These are phyloP conservation scores for Pristionchus mayeri DNA, from an alignment of 2,888 invertebrate species.

Conservation along the genomic window DNA sequence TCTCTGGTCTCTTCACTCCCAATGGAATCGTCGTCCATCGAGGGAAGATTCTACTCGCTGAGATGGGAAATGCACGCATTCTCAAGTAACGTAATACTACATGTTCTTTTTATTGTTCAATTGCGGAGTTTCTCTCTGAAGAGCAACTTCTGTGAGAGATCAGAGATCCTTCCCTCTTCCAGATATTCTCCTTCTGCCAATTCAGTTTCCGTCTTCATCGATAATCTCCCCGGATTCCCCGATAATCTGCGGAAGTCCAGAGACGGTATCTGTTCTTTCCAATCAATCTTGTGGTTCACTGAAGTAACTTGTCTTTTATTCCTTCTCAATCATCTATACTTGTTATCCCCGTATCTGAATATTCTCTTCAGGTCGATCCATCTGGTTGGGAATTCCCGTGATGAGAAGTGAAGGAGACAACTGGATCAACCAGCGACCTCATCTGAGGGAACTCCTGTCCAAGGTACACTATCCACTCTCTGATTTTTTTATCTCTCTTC, in stretches of 20 bases:
- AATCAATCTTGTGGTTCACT: not conserved
- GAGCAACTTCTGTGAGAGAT: not conserved
- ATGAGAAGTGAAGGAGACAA: conserved; percentile 50
- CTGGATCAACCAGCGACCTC: conserved; percentile 53
- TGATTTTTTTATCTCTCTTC: conserved; percentile 20
- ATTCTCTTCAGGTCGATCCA: not conserved
- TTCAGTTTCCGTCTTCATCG: conserved; percentile 54
- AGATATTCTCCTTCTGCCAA: conserved; percentile 55
- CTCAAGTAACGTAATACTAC: no score
- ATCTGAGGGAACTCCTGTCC: conserved; percentile 57
- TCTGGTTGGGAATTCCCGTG: not conserved
- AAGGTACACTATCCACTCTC: conserved; percentile 51
- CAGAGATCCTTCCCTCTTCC: not conserved
- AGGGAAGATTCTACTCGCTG: conserved; percentile 57
- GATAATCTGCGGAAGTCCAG: conserved; percentile 60
- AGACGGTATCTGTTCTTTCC: conserved; percentile 48
- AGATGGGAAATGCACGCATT: conserved; percentile 63
- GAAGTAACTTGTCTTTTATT: no score
- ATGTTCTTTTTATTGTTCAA: not conserved
- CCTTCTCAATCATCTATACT: not conserved
- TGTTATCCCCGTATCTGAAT: not conserved
- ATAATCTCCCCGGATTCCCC: conserved; percentile 65
- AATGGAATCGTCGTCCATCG: conserved; percentile 58
- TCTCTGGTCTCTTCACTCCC: conserved; percentile 61
- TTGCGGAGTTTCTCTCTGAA: no score